These are phyloP conservation scores for Herpetotheres cachinnans DNA, from an alignment of 2,113 vertebrate species.

Conservation along the genomic window DNA sequence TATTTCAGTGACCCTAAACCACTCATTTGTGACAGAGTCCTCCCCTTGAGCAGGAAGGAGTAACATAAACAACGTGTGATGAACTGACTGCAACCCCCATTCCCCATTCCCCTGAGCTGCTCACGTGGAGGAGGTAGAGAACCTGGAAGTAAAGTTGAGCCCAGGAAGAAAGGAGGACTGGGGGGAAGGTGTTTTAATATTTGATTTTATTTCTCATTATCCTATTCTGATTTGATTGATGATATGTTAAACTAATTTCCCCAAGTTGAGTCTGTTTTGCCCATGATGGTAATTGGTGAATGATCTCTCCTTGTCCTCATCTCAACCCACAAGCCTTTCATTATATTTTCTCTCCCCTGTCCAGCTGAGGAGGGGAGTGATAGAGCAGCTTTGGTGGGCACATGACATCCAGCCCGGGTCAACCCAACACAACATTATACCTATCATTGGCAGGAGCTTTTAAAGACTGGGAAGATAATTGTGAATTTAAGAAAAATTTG, in stretches of 20 bases:
- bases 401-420: neutral
- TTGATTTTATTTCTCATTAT: neutral
- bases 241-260: neutral
- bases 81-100: too few species aligned
- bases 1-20: too few species aligned
- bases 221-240: neutral
- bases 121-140: rapidly evolving
- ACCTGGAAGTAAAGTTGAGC: neutral
- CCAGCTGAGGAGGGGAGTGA: neutral
- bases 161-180: neutral
- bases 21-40: too few species aligned
- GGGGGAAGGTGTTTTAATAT: neutral
- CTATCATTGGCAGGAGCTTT: neutral
- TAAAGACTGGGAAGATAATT: neutral
- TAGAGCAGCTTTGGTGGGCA: neutral
- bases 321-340: neutral
- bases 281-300: neutral
- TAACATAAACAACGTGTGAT: neutral
- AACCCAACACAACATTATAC: neutral
- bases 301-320: neutral
- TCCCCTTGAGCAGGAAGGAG: neutral
- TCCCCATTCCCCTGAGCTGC: neutral
- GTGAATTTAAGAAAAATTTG: neutral
- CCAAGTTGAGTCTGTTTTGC: neutral
- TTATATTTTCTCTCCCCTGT: neutral